These are phyloP conservation scores for Lamellibrachia satsuma DNA, from an alignment of 2,888 invertebrate species.

Conservation along the genomic window DNA sequence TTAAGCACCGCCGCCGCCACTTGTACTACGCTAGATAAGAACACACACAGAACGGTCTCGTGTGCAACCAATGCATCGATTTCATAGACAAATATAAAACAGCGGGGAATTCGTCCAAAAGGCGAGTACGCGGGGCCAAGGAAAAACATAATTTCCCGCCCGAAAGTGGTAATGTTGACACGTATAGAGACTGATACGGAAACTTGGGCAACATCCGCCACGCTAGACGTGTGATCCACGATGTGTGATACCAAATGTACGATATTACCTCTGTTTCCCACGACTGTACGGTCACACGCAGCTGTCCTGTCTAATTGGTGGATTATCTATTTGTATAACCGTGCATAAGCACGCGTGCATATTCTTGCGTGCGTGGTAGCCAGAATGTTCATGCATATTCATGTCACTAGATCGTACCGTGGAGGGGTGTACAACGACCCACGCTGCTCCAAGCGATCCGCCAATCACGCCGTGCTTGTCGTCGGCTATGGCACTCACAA, in stretches of 20 bases:
- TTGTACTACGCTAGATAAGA: no score
- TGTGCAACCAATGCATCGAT: no score
- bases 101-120: background rate
- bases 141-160: background rate
- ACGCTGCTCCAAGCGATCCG: slow-evolving; percentile 73
- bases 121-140: no score
- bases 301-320: background rate
- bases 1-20: background rate
- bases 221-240: no score
- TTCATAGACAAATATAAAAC: no score
- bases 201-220: no score
- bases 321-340: background rate
- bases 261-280: background rate
- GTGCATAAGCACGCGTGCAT: background rate
- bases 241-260: no score
- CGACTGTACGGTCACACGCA: background rate
- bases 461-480: slow-evolving; percentile 86
- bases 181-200: background rate
- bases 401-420: background rate
- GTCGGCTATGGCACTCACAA: slow-evolving; percentile 80
- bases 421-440: slow-evolving; percentile 80
- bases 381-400: background rate
- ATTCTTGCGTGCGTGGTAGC: no score
- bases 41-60: no score
- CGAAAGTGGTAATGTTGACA: background rate